Conservation (phyloP, 2,797 vertebrate species). For the Chelonia mydas region DNA sequence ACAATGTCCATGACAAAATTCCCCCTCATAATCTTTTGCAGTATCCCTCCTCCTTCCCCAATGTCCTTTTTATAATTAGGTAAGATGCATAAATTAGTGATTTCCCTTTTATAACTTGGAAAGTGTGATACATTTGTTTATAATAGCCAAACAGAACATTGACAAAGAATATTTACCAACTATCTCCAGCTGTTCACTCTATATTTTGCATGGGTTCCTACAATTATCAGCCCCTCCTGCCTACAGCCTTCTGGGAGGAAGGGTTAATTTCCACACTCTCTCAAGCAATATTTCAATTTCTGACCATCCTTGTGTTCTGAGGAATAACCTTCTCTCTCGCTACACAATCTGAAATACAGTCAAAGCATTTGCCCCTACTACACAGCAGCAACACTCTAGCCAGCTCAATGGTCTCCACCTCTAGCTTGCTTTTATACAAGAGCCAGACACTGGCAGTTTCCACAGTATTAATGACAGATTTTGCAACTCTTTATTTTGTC, state of each 20-base stretch:
- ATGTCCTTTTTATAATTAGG: conserved; percentile 10
- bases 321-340: not conserved
- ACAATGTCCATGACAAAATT: not conserved
- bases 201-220: not conserved
- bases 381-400: not conserved
- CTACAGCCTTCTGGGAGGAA: not conserved
- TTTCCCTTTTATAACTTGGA: conserved; percentile 28
- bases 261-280: not conserved
- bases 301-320: not conserved
- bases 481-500: too few relatives aligned
- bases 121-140: not conserved
- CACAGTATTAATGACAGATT: too few relatives aligned
- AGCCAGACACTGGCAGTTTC: too few relatives aligned
- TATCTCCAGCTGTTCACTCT: not conserved
- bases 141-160: not conserved
- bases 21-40: not conserved
- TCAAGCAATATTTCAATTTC: not conserved
- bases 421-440: too few relatives aligned
- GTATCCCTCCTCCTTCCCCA: not conserved
- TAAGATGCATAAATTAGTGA: conserved; percentile 23
- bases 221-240: not conserved
- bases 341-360: not conserved
- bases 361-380: not conserved
- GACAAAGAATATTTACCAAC: conserved; percentile 11
- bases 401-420: not conserved